Conservation (phyloP, 2,113 vertebrate genomes). For the Casuarius casuarius region DNA sequence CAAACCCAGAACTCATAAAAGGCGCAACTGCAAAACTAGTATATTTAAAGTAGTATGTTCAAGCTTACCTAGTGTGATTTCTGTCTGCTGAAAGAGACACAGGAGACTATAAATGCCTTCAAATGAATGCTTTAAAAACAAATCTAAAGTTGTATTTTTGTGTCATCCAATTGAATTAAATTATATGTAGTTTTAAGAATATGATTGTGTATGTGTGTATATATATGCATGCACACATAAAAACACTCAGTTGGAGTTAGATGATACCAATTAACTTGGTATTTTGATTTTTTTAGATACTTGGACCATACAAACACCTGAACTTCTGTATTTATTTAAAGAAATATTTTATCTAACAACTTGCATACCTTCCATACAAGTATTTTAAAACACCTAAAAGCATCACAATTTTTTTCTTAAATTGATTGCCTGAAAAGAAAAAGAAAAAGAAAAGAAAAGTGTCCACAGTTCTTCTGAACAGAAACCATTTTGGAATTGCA, state of each 20-base stretch:
- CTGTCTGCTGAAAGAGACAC: neutral
- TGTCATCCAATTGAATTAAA: neutral
- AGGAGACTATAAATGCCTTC: neutral
- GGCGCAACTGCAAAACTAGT: neutral
- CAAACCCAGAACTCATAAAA: neutral
- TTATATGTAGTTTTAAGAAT: neutral
- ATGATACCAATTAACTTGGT: neutral
- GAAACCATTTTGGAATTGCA: neutral
- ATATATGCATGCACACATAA: neutral
- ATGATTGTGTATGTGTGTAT: neutral
- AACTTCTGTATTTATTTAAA: neutral
- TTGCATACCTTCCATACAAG: neutral
- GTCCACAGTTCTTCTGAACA: neutral
- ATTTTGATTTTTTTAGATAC: neutral
- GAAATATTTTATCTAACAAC: neutral
- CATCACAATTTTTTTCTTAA: neutral
- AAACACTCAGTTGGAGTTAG: neutral
- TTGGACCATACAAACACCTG: neutral
- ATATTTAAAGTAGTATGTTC: neutral
- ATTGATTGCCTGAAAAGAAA: neutral
- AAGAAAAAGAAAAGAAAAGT: neutral
- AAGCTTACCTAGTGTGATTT: neutral
- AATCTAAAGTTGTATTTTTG: neutral
- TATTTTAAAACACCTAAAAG: neutral
- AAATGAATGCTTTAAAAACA: neutral